A percentile compares a stretch with the other conserved stretches of the same genome.
Conservation (phyloP, 2,113 vertebrate species). For the Pterocles orientalis region DNA sequence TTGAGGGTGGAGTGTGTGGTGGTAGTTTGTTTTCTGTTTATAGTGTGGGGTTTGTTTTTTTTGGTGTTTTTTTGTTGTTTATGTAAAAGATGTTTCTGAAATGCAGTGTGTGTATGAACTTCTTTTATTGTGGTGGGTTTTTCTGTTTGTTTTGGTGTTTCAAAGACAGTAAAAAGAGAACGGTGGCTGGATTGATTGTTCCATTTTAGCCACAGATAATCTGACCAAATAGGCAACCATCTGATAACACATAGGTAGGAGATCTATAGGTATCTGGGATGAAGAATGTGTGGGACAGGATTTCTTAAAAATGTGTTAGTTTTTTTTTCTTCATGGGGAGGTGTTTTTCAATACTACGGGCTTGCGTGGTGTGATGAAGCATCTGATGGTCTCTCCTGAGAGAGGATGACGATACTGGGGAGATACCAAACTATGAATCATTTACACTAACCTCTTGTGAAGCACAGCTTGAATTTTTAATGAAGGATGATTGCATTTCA, state of each 20-base stretch:
- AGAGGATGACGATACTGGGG: slow-evolving; percentile 84
- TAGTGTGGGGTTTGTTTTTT: no score
- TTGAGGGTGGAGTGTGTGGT: neutral
- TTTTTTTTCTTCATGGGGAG: slow-evolving; percentile 17
- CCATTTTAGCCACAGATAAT: neutral
- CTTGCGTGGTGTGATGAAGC: slow-evolving; percentile 75
- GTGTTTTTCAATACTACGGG: slow-evolving; percentile 65
- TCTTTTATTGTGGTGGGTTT: neutral
- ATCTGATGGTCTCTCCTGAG: slow-evolving; percentile 76
- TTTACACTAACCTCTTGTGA: slow-evolving; percentile 81
- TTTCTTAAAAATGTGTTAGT: neutral
- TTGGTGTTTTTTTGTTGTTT: neutral
- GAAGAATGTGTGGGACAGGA: neutral
- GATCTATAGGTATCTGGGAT: neutral
- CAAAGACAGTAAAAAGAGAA: neutral
- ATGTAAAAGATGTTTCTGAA: neutral
- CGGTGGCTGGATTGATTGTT: neutral
- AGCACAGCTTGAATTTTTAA: slow-evolving; percentile 91
- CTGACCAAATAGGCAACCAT: neutral
- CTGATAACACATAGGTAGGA: neutral
- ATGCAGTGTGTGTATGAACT: neutral
- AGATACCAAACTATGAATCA: slow-evolving; percentile 91
- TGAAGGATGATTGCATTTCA: slow-evolving; percentile 93
- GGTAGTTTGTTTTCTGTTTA: neutral
- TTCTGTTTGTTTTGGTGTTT: neutral